These are phyloP conservation scores for Megaustenia siamemsis DNA, from an alignment of 2,888 invertebrate species.

Conservation along the genomic window DNA sequence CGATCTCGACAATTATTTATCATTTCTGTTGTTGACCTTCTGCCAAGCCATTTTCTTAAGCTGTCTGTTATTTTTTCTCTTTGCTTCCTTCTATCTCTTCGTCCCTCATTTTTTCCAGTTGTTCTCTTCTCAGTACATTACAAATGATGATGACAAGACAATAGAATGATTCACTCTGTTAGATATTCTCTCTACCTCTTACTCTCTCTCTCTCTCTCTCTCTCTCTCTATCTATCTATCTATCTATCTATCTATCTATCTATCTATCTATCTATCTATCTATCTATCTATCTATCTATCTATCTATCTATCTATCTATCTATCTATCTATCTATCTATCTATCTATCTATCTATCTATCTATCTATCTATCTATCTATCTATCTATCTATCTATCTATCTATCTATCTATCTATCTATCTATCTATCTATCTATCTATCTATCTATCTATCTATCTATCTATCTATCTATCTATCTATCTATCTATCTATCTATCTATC, in stretches of 20 bases:
- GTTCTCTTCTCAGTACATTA: too few species aligned
- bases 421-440: constrained; percentile 23
- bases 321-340: background rate
- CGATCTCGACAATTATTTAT: too few species aligned
- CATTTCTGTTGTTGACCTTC: too few species aligned
- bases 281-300: background rate
- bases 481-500: constrained; percentile 30
- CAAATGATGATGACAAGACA: too few species aligned
- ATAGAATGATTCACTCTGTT: too few species aligned
- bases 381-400: constrained; percentile 18
- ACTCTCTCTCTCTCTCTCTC: background rate
- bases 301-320: background rate
- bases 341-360: background rate
- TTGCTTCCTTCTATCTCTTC: too few species aligned
- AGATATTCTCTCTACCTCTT: background rate
- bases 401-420: constrained; percentile 38
- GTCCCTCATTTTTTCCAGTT: too few species aligned
- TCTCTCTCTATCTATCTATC: background rate
- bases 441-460: constrained; percentile 17
- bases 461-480: constrained; percentile 17
- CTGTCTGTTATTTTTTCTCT: too few species aligned
- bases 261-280: background rate
- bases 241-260: background rate
- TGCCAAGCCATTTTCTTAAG: too few species aligned
- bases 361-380: background rate